Evolutionary conservation across 2,113 vertebrate genomes (phyloP).

Genomic region (Paramormyrops kingsleyae): DNA sequence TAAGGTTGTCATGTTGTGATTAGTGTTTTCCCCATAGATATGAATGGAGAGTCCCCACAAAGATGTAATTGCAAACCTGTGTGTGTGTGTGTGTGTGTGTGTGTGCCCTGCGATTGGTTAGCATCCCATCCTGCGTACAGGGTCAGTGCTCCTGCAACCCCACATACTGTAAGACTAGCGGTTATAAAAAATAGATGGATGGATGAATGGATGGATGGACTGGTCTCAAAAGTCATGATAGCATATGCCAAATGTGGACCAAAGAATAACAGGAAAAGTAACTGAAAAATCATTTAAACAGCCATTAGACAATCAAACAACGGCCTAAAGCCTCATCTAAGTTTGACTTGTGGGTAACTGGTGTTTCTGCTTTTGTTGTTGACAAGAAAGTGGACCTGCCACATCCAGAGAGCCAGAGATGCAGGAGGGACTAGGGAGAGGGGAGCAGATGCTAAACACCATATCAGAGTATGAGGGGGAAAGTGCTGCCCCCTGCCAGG

Average conservation of each 20-base stretch:
- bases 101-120: neutral
- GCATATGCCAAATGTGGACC: neutral
- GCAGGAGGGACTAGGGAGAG: slow-evolving; percentile 10
- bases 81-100: neutral
- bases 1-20: too few relatives aligned
- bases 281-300: neutral
- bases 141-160: neutral
- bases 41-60: too few relatives aligned
- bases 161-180: neutral
- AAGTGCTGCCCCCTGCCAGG: neutral
- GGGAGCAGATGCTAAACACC: slow-evolving; percentile 30
- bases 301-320: neutral
- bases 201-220: neutral
- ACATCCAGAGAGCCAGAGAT: neutral
- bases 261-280: neutral
- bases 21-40: too few relatives aligned
- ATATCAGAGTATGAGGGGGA: slow-evolving; percentile 36
- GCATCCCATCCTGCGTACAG: neutral
- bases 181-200: neutral
- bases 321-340: neutral
- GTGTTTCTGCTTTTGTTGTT: neutral
- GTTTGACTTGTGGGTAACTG: neutral
- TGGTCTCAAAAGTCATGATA: neutral
- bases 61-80: too few relatives aligned
- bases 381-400: neutral